Conservation (phyloP, 2,888 invertebrate species). For the Drosophila helvetica region DNA sequence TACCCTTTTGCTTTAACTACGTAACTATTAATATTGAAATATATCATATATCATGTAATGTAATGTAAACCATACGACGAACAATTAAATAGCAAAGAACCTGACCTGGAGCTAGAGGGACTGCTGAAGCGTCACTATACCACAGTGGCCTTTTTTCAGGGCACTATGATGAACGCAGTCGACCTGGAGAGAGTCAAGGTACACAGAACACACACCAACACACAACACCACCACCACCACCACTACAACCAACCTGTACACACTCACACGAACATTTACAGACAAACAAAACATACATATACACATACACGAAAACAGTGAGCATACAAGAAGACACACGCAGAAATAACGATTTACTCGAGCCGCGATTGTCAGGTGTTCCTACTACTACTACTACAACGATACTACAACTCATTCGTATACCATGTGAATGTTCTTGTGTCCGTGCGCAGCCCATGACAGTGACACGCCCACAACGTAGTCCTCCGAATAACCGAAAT, state of each 20-base stretch:
- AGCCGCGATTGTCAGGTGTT: constrained; percentile 24
- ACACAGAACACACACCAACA: constrained; percentile 78
- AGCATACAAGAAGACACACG: constrained; percentile 50
- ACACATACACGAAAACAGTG: constrained; percentile 41
- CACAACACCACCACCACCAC: constrained; percentile 16
- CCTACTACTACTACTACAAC: constrained; percentile 19
- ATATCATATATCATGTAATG: constrained; percentile 55
- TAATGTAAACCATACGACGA: constrained; percentile 44
- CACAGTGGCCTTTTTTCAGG: constrained; percentile 99
- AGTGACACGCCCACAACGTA: constrained; percentile 3
- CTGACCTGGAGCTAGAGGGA: constrained; percentile 99
- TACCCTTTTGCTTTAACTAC: constrained; percentile 17
- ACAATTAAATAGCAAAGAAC: constrained; percentile 93
- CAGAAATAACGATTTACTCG: constrained; percentile 29
- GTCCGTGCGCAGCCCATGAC: constrained; percentile 23
- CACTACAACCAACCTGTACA: constrained; percentile 27
- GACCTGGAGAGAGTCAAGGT: constrained; percentile 99
- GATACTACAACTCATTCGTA: constrained; percentile 16
- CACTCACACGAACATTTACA: constrained; percentile 31
- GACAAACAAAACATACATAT: constrained; percentile 30
- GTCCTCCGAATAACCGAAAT: background rate
- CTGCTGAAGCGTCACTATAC: constrained; percentile 99
- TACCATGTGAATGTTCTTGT: constrained; percentile 44
- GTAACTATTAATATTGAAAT: constrained; percentile 19
- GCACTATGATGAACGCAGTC: constrained; percentile 99